These are phyloP conservation scores for Chouioia cunea DNA, from an alignment of 2,888 invertebrate species.

Conservation along the genomic window DNA sequence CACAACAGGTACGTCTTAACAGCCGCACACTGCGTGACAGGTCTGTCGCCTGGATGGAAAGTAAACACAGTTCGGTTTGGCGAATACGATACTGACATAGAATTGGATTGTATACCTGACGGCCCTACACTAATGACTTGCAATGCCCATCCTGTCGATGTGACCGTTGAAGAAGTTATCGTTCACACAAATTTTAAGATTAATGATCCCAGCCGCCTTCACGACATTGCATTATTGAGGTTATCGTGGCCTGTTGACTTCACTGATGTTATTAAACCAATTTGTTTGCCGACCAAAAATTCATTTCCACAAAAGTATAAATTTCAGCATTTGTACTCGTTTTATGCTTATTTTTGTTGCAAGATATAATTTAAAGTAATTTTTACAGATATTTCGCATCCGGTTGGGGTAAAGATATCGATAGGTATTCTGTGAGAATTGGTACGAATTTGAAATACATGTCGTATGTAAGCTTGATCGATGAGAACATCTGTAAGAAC, in stretches of 20 bases:
- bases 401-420: slow-evolving; percentile 77
- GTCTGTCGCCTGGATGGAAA: slow-evolving; percentile 76
- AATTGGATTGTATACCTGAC: slow-evolving; percentile 73
- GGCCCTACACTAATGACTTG: slow-evolving; percentile 68
- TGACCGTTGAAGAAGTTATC: slow-evolving; percentile 75
- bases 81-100: slow-evolving; percentile 75
- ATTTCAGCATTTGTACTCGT: not conserved
- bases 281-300: slow-evolving; percentile 71
- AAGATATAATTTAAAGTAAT: slow-evolving; percentile 10
- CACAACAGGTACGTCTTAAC: slow-evolving; percentile 78
- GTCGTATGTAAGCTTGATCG: slow-evolving; percentile 70
- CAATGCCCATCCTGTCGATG: slow-evolving; percentile 73
- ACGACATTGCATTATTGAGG: slow-evolving; percentile 81
- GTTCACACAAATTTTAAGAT: slow-evolving; percentile 71
- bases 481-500: slow-evolving; percentile 69
- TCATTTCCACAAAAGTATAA: slow-evolving; percentile 61
- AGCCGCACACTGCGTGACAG: slow-evolving; percentile 81
- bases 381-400: slow-evolving; percentile 71
- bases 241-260: slow-evolving; percentile 61
- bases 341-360: no score
- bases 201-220: slow-evolving; percentile 69
- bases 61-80: slow-evolving; percentile 76
- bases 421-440: slow-evolving; percentile 52
- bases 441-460: slow-evolving; percentile 73
- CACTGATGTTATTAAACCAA: slow-evolving; percentile 70